Conservation (phyloP, 92 coral and sea anemone species). For the Heteractis magnifica region DNA sequence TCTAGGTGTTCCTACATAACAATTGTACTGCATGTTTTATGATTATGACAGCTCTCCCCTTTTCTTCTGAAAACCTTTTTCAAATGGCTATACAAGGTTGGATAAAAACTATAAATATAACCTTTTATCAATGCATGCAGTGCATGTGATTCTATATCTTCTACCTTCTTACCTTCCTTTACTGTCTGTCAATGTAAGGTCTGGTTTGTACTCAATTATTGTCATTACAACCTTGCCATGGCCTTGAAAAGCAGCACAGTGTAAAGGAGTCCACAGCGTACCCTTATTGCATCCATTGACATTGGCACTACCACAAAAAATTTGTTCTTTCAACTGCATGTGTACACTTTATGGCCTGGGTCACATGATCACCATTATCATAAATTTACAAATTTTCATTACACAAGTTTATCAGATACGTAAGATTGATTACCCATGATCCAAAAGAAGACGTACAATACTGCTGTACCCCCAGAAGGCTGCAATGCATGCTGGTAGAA, state of each 20-base stretch:
- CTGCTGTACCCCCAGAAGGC: slow-evolving; percentile 85
- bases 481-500: slow-evolving; percentile 79
- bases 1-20: no score
- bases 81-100: no score
- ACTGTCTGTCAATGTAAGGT: slow-evolving; percentile 60
- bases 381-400: not conserved
- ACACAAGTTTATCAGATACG: not conserved
- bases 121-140: no score
- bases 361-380: no score
- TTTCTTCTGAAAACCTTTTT: no score
- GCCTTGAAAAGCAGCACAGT: slow-evolving; percentile 91
- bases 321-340: not conserved
- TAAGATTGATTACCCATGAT: slow-evolving; percentile 49
- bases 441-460: slow-evolving; percentile 57
- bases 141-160: not conserved
- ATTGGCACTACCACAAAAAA: slow-evolving; percentile 50
- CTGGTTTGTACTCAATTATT: slow-evolving; percentile 71
- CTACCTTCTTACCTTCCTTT: slow-evolving; percentile 60
- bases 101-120: no score
- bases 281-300: slow-evolving; percentile 75
- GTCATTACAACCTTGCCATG: slow-evolving; percentile 86
- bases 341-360: not conserved
- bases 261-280: slow-evolving; percentile 79
- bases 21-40: no score
- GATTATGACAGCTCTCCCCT: no score